These are phyloP conservation scores for Rhaphigaster nebulosa DNA, from an alignment of 2,888 invertebrate genomes.

Conservation along the genomic window DNA sequence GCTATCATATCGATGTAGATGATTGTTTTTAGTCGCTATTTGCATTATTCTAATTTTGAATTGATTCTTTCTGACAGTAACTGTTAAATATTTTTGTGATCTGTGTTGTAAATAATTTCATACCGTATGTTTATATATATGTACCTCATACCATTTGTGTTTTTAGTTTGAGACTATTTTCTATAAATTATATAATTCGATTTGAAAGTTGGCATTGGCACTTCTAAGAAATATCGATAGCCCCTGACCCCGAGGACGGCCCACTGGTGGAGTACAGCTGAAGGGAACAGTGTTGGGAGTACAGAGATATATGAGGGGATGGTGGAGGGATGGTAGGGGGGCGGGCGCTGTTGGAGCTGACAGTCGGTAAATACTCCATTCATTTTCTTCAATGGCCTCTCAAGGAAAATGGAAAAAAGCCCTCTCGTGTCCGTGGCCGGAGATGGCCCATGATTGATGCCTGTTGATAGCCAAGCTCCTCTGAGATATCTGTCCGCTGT, in stretches of 20 bases:
- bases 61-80: too few species aligned
- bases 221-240: neutral
- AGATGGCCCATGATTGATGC: neutral
- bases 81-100: too few species aligned
- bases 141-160: too few species aligned
- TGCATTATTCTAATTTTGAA: too few species aligned
- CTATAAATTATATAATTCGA: too few species aligned
- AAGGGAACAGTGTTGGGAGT: neutral
- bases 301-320: neutral
- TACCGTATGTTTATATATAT: too few species aligned
- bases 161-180: too few species aligned
- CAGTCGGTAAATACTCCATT: conserved; percentile 37
- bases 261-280: neutral
- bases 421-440: neutral
- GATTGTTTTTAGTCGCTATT: too few species aligned
- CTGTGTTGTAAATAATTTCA: too few species aligned
- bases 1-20: too few species aligned
- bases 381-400: conserved; percentile 40
- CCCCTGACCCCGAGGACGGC: neutral
- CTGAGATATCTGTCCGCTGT: neutral
- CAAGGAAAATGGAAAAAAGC: conserved; percentile 15
- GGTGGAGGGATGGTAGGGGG: neutral
- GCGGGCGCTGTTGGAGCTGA: neutral
- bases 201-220: neutral
- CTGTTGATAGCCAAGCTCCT: neutral